phyloP scores from a whole-genome alignment of 2,797 vertebrate species.

The Microctenopoma stevenorrisi region DNA sequence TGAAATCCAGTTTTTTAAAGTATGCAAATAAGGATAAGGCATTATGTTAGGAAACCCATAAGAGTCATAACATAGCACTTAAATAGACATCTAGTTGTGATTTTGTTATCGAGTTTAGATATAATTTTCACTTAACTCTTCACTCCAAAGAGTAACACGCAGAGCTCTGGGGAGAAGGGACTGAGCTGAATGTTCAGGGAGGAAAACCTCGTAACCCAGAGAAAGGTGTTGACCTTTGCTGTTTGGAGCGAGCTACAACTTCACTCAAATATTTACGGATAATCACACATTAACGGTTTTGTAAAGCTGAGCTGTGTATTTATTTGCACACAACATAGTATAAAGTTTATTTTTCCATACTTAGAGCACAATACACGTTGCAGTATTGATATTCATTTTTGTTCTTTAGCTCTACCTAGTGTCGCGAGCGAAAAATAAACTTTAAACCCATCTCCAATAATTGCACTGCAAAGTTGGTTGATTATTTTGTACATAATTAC shows the following conservation, averaged over 20 bases:
- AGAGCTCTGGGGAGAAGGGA: conserved; percentile 3
- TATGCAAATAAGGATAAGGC: conserved; percentile 75
- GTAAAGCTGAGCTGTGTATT: neutral
- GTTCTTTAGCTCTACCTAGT: conserved; percentile 37
- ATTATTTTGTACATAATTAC: conserved; percentile 86
- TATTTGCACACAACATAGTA: conserved; percentile 6
- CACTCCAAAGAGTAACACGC: neutral
- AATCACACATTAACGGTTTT: conserved; percentile 17
- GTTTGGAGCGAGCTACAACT: conserved; percentile 16
- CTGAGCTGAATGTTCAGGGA: neutral
- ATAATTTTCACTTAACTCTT: conserved; percentile 15
- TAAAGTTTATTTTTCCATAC: conserved; percentile 2
- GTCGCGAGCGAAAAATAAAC: conserved; percentile 57
- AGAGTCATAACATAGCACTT: conserved; percentile 38
- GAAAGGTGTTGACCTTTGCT: conserved; percentile 3
- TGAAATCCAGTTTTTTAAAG: conserved; percentile 71
- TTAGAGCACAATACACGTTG: conserved; percentile 4
- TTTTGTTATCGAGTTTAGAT: conserved; percentile 27
- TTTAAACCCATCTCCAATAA: conserved; percentile 82
- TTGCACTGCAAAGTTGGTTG: conserved; percentile 77
- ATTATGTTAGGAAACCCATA: conserved; percentile 43
- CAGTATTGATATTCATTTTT: conserved; percentile 38
- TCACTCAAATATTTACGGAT: conserved; percentile 27
- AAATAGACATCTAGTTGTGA: conserved; percentile 40
- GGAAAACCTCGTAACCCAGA: conserved; percentile 7